phyloP scores from a whole-genome alignment of 2,797 vertebrate species.

The Rhodeus uyekii region DNA sequence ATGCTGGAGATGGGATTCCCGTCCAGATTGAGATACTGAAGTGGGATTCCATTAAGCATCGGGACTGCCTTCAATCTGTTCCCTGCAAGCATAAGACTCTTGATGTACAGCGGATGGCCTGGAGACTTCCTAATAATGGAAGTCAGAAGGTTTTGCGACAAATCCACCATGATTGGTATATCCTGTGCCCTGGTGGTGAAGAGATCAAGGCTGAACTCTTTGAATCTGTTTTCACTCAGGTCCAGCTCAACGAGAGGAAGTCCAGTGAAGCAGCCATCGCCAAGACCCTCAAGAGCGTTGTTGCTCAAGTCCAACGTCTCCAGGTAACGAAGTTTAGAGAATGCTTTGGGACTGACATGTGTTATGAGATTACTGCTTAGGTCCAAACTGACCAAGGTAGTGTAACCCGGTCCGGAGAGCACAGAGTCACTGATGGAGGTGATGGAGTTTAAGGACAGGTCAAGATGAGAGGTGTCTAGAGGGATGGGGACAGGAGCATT shows the following conservation, averaged over 20 bases:
- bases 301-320: slow-evolving; percentile 94
- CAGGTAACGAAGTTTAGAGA: slow-evolving; percentile 92
- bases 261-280: slow-evolving; percentile 81
- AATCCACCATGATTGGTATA: slow-evolving; percentile 84
- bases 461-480: slow-evolving; percentile 90
- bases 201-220: slow-evolving; percentile 77
- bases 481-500: slow-evolving; percentile 88
- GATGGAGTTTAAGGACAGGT: slow-evolving; percentile 89
- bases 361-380: slow-evolving; percentile 89
- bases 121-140: slow-evolving; percentile 65
- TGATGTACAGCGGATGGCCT: slow-evolving; percentile 75
- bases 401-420: slow-evolving; percentile 92
- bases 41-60: slow-evolving; percentile 78
- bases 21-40: slow-evolving; percentile 89
- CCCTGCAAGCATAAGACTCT: slow-evolving; percentile 86
- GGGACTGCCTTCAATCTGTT: slow-evolving; percentile 82
- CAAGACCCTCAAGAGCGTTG: slow-evolving; percentile 83
- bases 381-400: slow-evolving; percentile 90
- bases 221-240: slow-evolving; percentile 89
- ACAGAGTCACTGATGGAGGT: slow-evolving; percentile 84
- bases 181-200: slow-evolving; percentile 83
- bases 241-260: slow-evolving; percentile 89
- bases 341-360: slow-evolving; percentile 79
- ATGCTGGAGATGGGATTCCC: slow-evolving; percentile 82
- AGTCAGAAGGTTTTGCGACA: slow-evolving; percentile 85